Percentiles rank a stretch among this genome's conserved stretches.
Evolutionary conservation across 2,113 vertebrate genomes (phyloP).

Genomic region (Phyllostomus hastatus): DNA sequence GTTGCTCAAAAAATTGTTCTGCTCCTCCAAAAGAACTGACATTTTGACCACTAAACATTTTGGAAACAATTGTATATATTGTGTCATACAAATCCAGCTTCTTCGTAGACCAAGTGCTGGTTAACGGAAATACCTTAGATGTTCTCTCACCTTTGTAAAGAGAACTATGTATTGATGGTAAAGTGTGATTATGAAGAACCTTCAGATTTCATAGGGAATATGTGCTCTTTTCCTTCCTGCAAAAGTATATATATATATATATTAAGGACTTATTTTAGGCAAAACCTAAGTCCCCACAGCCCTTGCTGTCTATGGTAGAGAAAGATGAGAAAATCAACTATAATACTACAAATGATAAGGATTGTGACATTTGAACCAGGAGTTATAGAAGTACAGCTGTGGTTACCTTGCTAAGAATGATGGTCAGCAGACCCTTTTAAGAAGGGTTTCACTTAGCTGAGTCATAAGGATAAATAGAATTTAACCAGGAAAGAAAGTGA

Average conservation of each 20-base stretch:
- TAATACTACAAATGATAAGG: background rate
- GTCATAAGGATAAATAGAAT: background rate
- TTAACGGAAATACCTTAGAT: background rate
- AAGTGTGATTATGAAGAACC: background rate
- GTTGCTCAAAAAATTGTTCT: background rate
- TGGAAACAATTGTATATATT: background rate
- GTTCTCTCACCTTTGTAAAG: conserved; percentile 10
- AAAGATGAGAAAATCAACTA: background rate
- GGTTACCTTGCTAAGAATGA: background rate
- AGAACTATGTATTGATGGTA: conserved; percentile 21
- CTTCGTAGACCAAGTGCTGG: background rate
- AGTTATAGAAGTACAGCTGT: background rate
- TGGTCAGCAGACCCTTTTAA: background rate
- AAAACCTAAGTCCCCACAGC: background rate
- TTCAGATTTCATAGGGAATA: background rate
- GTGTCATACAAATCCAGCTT: background rate
- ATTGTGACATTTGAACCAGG: background rate
- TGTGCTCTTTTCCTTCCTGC: background rate
- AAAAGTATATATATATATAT: background rate
- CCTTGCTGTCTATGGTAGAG: background rate
- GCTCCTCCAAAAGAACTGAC: background rate
- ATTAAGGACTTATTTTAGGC: background rate
- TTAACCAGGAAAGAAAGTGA: background rate
- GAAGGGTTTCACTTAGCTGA: background rate
- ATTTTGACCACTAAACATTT: conserved; percentile 12